Evolutionary conservation across 2,113 vertebrate genomes (phyloP).

Genomic region (Eptesicus fuscus): DNA sequence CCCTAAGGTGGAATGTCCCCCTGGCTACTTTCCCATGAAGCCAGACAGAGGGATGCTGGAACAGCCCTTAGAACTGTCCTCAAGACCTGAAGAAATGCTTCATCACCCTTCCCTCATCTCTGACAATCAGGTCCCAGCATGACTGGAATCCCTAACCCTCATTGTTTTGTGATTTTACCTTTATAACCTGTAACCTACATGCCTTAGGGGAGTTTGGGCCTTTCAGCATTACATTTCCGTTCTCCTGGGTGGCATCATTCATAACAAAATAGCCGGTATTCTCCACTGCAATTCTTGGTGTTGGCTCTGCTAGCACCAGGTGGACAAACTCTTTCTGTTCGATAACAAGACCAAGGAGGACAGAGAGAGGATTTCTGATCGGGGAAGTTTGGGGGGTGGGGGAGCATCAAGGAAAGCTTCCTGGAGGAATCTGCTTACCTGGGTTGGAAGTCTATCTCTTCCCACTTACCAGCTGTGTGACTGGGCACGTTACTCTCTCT

Average conservation of each 20-base stretch:
- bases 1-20: not conserved
- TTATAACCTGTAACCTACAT: not conserved
- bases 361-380: not conserved
- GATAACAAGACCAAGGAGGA: not conserved
- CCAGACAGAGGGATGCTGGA: not conserved
- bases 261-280: not conserved
- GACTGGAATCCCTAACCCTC: not conserved
- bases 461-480: not conserved
- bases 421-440: not conserved
- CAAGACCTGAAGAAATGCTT: not conserved
- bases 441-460: not conserved
- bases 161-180: not conserved
- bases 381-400: not conserved
- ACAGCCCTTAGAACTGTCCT: not conserved
- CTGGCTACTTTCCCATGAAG: not conserved
- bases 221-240: not conserved
- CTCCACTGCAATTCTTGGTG: not conserved
- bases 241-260: not conserved
- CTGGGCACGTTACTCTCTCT: not conserved
- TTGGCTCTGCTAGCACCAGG: not conserved
- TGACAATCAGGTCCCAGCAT: not conserved
- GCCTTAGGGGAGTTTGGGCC: not conserved
- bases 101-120: not conserved
- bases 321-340: not conserved
- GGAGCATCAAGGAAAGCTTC: not conserved